Conservation (phyloP, 2,888 invertebrate species). For the Tiliacea citrago region DNA sequence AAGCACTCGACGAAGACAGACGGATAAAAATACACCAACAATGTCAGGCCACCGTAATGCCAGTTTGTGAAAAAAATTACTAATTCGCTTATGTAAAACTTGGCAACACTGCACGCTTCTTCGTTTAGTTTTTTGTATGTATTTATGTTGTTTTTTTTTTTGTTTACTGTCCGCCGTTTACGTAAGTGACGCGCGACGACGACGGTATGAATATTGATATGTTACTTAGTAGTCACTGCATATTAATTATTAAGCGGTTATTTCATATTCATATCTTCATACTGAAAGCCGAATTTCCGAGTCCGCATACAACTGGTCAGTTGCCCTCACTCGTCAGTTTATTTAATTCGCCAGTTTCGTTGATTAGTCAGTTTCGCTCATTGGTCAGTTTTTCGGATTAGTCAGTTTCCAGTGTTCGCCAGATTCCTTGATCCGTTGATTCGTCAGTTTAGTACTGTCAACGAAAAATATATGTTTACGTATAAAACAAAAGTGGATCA, state of each 20-base stretch:
- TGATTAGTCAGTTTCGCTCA: no score
- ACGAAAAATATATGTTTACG: no score
- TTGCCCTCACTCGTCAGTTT: no score
- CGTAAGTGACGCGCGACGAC: constrained; percentile 21
- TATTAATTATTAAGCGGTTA: constrained; percentile 5
- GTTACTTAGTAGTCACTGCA: neutral
- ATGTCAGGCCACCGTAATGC: constrained; percentile 68
- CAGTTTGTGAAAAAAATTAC: constrained; percentile 70
- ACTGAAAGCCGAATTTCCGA: no score
- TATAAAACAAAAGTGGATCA: no score
- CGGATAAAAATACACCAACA: constrained; percentile 79
- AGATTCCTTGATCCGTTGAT: no score
- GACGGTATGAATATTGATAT: constrained; percentile 30
- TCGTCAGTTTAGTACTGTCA: no score
- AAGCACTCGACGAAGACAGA: constrained; percentile 75
- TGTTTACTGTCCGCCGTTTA: constrained; percentile 28
- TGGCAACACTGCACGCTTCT: constrained; percentile 55
- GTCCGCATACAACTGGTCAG: no score
- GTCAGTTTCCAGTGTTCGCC: no score
- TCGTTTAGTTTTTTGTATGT: constrained; percentile 28
- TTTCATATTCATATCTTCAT: no score
- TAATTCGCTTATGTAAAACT: constrained; percentile 71
- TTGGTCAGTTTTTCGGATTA: no score
- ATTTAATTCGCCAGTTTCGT: no score
- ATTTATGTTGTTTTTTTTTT: constrained; percentile 37